Evolutionary conservation across 2,113 vertebrate genomes (phyloP), one percentile per base, ranked within the genome.

Genomic region (Mystacornis crossleyi): DNA sequence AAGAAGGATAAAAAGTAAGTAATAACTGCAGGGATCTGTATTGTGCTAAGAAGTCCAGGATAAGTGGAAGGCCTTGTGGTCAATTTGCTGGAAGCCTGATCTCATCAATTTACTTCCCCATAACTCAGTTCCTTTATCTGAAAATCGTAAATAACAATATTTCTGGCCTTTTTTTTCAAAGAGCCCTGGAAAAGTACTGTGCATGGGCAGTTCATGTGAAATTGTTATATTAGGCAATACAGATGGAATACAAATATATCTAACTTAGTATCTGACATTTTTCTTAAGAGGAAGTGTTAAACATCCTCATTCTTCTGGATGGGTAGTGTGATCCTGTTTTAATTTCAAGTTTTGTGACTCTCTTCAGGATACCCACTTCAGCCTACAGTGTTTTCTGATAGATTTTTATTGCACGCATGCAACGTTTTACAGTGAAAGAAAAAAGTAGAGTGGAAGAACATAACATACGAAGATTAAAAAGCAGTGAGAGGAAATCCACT

Each of bases 381-480:
- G 24, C 40, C 29, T 64, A 54, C 51, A 77, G 36, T 83, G 42
- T 42, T 88, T 91, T 89, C 54, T 18, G 9, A 38, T 54, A 70
- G 62, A 83, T 16, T 66, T 65, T 17, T 61, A 58, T 18, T 74
- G 60, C 48, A 51, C 31, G 42, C 24, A 17, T 58, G 34, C 60
- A 89, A 51, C 2, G 2, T 91, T 71, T 86, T 66, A 50, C 47
- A 61, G 50, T 8, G 42, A 77, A 84, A 84, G 58, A 88, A 71
- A 78, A 93, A 89, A 34, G 19, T 33, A 18, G 48, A 75, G 34
- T 74, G 42, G 55, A 80, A 96, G 65, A 78, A 85, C 78, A 82
- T 78, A 96, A 96, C 71, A 86, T 85, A 72, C 71, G 81, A 86
- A 90, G 58, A 93, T 81, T 86, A 72, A 92, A 91, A 81, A 96